phyloP scores from a whole-genome alignment of 2,797 vertebrate species.

The Gymnothorax reevesii region DNA sequence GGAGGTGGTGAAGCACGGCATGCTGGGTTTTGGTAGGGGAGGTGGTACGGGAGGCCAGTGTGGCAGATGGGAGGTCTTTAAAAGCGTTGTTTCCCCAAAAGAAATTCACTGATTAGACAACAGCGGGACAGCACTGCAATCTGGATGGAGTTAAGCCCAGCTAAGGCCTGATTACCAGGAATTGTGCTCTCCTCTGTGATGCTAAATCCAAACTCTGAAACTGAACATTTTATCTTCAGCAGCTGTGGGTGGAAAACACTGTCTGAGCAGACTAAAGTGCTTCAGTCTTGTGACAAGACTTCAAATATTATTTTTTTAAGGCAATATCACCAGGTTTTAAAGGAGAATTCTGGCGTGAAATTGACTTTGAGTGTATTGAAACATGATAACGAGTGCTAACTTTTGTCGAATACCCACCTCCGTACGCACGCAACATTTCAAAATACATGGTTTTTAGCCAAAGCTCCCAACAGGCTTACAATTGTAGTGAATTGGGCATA shows the following conservation, averaged over 20 bases:
- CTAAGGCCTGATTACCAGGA: background rate
- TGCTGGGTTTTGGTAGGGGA: background rate
- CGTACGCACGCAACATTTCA: no score
- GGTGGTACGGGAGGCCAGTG: background rate
- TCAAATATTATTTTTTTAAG: no score
- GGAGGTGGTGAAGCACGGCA: background rate
- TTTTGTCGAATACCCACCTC: no score
- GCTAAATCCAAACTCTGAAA: background rate
- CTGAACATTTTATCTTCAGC: background rate
- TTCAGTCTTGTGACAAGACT: no score
- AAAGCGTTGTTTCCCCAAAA: background rate
- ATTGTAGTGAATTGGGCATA: no score
- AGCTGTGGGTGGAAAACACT: background rate
- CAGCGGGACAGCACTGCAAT: background rate
- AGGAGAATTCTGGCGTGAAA: no score
- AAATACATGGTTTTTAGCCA: no score
- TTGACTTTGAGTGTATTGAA: no score
- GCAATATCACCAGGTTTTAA: no score
- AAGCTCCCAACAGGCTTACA: no score
- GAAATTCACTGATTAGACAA: background rate
- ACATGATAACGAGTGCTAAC: no score
- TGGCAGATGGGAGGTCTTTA: background rate
- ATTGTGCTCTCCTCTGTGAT: background rate
- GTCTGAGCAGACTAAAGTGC: no score
- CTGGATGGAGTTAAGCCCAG: background rate